Conservation (phyloP, 2,113 vertebrate species). For the Esox niger region DNA sequence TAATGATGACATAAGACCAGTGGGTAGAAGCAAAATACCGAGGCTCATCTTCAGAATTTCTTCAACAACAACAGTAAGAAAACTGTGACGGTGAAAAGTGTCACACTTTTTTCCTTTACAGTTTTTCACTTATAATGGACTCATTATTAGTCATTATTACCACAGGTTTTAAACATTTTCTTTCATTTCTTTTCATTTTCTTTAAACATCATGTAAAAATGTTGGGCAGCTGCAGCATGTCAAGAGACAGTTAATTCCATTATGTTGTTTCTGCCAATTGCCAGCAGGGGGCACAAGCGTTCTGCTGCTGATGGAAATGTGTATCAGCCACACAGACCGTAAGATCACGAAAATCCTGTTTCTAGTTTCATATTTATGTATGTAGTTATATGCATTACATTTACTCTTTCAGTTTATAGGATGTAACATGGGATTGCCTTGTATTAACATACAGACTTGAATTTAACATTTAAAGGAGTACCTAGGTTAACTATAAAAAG, state of each 20-base stretch:
- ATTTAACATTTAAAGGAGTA: no score
- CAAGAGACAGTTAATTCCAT: background rate
- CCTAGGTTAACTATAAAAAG: no score
- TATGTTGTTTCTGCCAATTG: background rate
- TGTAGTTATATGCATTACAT: background rate
- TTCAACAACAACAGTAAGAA: background rate
- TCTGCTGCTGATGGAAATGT: conserved; percentile 37
- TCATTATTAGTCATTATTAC: no score
- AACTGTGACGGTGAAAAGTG: no score
- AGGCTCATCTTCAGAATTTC: no score
- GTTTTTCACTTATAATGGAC: no score
- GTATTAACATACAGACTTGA: background rate
- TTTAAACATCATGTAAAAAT: no score
- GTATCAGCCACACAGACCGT: background rate
- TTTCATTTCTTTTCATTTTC: no score
- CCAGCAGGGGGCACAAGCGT: conserved; percentile 68
- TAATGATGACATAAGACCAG: no score
- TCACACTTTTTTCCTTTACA: no score
- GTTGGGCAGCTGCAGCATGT: background rate
- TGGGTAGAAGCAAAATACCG: no score
- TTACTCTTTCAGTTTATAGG: background rate
- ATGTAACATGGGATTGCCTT: background rate
- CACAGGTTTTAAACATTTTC: no score
- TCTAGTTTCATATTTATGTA: background rate
- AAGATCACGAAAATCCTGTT: background rate